Base-by-base conservation (phyloP, 2,113 vertebrate species). In the Epinephelus lanceolatus region DNA sequence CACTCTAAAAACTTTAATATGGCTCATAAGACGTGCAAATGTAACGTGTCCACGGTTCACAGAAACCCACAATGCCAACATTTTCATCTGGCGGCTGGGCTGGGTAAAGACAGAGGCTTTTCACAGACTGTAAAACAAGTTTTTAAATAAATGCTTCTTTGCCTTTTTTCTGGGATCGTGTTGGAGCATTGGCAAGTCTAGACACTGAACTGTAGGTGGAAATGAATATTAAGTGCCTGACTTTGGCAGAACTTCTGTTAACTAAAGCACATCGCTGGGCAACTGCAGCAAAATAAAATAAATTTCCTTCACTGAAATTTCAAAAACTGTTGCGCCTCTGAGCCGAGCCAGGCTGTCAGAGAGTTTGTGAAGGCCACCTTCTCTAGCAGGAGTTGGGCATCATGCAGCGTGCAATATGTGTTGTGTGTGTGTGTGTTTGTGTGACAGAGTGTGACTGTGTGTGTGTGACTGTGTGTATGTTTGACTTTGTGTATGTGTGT, bases 291-390 rank as follows among this genome's bases (percentile, higher is more conserved):
- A 37, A 47, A 56, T 6, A 51, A 76, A 52, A 53, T 51, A 17
- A 37, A 67, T 2, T n/a, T 33, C 19, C n/a, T 62, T 60, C 15
- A 25, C 1, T 65, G 42, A 70, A 49, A 61, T 27, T 11, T 52
- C 2, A 68, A 59, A 66, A 45, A 25, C 18, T 4, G n/a, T 55
- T 3, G 49, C 37, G 30, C 25, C 7, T 10, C 27, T 21, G 74
- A 5, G 17, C 49, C 33, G 21, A 84, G 47, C 56, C 59, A 62
- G 77, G 67, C 80, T 76, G 84, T 77, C 71, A 17, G 10, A 78
- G 51, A 78, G 57, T 56, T 76, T 57, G 21, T 10, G 11, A 84
- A 45, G 33, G 19, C 53, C 25, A 30, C 42, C 3, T 0, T 45
- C 60, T 69, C 71, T 55, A 17, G 72, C 33, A n/a, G 45, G 45